Evolutionary conservation across 2,113 vertebrate genomes (phyloP).

Genomic region (Dicaeum eximium): DNA sequence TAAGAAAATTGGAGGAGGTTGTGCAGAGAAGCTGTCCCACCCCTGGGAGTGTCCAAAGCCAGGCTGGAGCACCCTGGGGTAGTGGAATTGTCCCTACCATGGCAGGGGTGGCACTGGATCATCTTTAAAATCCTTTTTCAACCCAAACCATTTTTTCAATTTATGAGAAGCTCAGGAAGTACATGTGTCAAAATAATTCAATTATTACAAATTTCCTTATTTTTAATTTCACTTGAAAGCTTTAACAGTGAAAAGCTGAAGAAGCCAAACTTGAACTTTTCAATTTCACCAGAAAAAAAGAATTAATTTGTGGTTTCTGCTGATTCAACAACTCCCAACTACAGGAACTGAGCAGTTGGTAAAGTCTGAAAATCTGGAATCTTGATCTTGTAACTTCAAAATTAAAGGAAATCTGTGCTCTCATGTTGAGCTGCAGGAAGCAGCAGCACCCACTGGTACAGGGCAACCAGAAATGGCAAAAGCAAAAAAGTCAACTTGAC

Average conservation of each 20-base stretch:
- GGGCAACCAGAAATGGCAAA: not conserved
- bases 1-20: not conserved
- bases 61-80: not conserved
- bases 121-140: not conserved
- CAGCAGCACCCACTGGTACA: not conserved
- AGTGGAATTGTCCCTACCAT: not conserved
- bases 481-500: not conserved
- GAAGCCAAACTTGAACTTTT: not conserved
- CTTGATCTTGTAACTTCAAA: not conserved
- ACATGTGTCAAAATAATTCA: not conserved
- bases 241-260: not conserved
- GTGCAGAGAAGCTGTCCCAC: not conserved
- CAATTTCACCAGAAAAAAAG: not conserved
- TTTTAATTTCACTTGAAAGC: not conserved
- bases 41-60: not conserved
- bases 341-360: accelerated
- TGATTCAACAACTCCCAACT: not conserved
- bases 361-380: not conserved
- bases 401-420: not conserved
- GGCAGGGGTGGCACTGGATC: not conserved
- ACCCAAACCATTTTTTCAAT: not conserved
- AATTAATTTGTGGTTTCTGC: not conserved
- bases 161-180: not conserved
- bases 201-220: not conserved
- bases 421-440: not conserved